phyloP scores from a whole-genome alignment of 2,888 invertebrate genomes.

The Galerucella pusilla region DNA sequence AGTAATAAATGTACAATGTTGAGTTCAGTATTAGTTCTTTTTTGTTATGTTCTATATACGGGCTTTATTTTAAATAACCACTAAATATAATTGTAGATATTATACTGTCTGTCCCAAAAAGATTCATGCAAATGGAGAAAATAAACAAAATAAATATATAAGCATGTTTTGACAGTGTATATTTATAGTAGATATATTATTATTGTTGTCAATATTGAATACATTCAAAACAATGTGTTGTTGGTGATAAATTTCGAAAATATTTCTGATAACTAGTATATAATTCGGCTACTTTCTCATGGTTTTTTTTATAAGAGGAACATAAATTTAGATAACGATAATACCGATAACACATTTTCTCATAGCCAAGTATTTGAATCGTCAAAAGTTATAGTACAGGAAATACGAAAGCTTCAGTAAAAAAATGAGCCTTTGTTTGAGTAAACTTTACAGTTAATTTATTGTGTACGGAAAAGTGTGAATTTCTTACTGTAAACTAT shows the following conservation, averaged over 20 bases:
- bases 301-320: conserved; percentile 30
- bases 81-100: too few species aligned
- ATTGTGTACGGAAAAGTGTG: too few species aligned
- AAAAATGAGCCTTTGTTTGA: too few species aligned
- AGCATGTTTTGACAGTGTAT: too few species aligned
- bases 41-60: conserved; percentile 10
- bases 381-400: too few species aligned
- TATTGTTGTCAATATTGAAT: conserved; percentile 14
- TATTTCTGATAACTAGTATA: conserved; percentile 22
- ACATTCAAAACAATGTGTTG: conserved; percentile 28
- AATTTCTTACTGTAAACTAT: too few species aligned
- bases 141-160: neutral
- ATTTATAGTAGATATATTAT: neutral
- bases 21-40: conserved; percentile 12
- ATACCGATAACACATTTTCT: conserved; percentile 32
- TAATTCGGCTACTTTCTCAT: conserved; percentile 25
- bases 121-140: too few species aligned
- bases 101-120: too few species aligned
- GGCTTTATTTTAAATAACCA: neutral
- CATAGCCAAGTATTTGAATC: conserved; percentile 1
- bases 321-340: conserved; percentile 27
- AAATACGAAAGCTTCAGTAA: too few species aligned
- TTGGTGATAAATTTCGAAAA: conserved; percentile 27
- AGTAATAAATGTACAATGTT: conserved; percentile 17
- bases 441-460: too few species aligned